Evolutionary conservation across 2,113 vertebrate species (phyloP), one percentile per base, ranked within the genome.

Genomic region (Limanda limanda): DNA sequence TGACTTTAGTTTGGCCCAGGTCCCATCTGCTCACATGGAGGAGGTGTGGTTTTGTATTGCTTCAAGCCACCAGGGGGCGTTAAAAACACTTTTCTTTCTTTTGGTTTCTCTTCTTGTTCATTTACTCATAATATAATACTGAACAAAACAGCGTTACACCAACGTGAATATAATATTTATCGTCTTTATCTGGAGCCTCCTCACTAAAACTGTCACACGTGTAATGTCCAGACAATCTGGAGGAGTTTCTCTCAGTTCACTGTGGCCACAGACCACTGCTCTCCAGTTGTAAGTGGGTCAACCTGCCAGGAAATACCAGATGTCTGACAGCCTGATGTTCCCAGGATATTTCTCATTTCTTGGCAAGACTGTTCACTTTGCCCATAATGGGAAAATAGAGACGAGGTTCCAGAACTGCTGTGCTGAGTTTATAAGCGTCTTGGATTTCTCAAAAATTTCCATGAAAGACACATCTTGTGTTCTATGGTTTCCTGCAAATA

Each of bases 281-380:
- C n/a, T 74, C 40, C 42, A 40, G 20, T 45, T 59, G 37, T 35
- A 61, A 74, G 58, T 51, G 17, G 60, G 59, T 59, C 54, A 71
- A 0, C 59, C 35, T 70, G 45, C 23, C 66, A 59, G 72, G 72
- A 81, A 75, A 81, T 75, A 37, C 66, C 71, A 74, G 40, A 68
- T 80, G 71, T 40, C 58, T 74, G 48, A 58, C 65, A 42, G 51
- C 20, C 15, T 74, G 57, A 12, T 42, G 40, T 42, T 27, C 48
- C 23, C 40, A 57, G 71, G 42, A 69, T 58, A 42, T 64, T 63
- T 74, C 21, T 68, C 51, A 27, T 21, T 63, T 21, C 58, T 68
- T 47, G n/a, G 37, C 48, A 2, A 56, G 6, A 20, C 21, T 27
- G 31, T 62, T 15, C 3, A 3, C 11, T 48, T 64, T 63, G 7